These are phyloP conservation scores for Philaethria dido DNA, from an alignment of 2,888 invertebrate species.

Conservation along the genomic window DNA sequence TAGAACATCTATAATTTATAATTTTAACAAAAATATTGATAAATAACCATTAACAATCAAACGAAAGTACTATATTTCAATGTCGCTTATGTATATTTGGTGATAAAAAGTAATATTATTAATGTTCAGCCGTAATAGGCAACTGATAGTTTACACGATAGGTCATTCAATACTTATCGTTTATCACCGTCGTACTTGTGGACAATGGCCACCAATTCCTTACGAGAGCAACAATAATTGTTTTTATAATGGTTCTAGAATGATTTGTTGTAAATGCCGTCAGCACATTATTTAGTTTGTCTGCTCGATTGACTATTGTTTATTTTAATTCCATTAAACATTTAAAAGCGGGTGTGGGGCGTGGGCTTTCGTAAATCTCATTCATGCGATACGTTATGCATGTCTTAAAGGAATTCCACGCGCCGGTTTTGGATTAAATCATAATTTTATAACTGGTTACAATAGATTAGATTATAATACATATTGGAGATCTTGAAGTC, in stretches of 20 bases:
- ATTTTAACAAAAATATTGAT: background rate
- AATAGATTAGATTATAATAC: background rate
- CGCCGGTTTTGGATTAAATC: background rate
- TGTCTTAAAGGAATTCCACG: background rate
- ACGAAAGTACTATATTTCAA: background rate
- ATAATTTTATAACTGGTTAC: constrained; percentile 11
- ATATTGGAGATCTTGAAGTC: background rate
- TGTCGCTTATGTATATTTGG: background rate
- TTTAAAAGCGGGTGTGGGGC: too few relatives aligned
- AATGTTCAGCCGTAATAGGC: constrained; percentile 7
- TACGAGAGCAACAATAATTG: constrained; percentile 35
- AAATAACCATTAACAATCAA: too few relatives aligned
- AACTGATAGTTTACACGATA: constrained; percentile 35
- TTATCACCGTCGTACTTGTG: constrained; percentile 45
- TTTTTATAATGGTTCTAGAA: constrained; percentile 34
- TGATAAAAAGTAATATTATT: constrained; percentile 12
- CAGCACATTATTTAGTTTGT: constrained; percentile 26
- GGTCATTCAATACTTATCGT: constrained; percentile 45
- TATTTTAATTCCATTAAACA: constrained; percentile 31
- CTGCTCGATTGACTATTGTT: constrained; percentile 21
- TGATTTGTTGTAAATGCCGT: constrained; percentile 28
- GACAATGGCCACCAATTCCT: constrained; percentile 44
- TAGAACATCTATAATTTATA: background rate
- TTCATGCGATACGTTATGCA: constrained; percentile 11
- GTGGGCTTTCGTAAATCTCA: constrained; percentile 8